Evolutionary conservation across 1,140 invertebrate species (phyloP).

Genomic region (Stratiolaelaps scimitus): DNA sequence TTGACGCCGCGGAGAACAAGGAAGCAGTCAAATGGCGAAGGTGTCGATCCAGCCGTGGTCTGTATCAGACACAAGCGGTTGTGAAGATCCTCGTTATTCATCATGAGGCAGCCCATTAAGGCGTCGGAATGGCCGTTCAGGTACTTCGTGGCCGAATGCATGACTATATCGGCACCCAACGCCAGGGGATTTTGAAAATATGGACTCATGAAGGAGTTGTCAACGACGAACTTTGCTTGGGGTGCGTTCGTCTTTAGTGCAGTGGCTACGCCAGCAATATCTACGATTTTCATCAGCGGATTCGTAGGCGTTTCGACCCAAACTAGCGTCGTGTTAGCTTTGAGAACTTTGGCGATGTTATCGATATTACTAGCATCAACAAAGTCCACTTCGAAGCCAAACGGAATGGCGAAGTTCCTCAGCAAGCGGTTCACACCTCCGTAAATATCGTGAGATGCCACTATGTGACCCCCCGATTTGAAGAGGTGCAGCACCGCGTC

Average conservation of each 20-base stretch:
- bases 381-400: conserved; percentile 61
- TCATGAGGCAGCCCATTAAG: conserved; percentile 40
- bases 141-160: conserved; percentile 93
- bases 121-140: conserved; percentile 63
- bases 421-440: conserved; percentile 68
- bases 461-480: conserved; percentile 70
- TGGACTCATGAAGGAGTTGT: conserved; percentile 91
- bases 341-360: conserved; percentile 55
- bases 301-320: conserved; percentile 98
- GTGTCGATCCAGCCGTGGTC: conserved; percentile 74
- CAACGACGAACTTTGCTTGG: conserved; percentile 71
- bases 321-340: conserved; percentile 68
- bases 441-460: conserved; percentile 86
- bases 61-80: conserved; percentile 32
- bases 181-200: conserved; percentile 77
- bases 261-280: conserved; percentile 63
- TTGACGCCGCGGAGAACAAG: conserved; percentile 85
- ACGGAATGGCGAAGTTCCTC: conserved; percentile 49
- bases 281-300: conserved; percentile 76
- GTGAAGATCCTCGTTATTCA: conserved; percentile 32
- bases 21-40: conserved; percentile 91
- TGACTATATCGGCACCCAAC: conserved; percentile 76
- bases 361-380: conserved; percentile 62
- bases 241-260: conserved; percentile 48
- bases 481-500: conserved; percentile 61